Base-by-base conservation (phyloP, 2,888 invertebrate genomes). In the Napeogenes sylphis region DNA sequence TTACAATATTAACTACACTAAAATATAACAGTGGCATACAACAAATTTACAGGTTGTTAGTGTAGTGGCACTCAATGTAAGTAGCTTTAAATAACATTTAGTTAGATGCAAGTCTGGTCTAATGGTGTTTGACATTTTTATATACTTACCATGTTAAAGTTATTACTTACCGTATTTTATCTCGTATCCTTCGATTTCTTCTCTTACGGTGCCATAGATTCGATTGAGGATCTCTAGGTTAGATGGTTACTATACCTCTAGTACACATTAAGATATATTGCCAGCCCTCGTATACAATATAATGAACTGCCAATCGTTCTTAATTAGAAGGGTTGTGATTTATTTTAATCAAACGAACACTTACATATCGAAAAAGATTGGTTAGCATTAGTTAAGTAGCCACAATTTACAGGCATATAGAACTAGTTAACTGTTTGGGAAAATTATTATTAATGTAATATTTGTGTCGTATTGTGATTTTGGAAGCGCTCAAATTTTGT, bases 291-390 rank as follows among this genome's bases (percentile, higher is more conserved):
- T 61, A 45, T 62, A 60, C 64, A 57, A 64, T 32, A 45, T 60
- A 70, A 72, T 68, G 72, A 73, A 73, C 68, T 79, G 82, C 79
- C 75, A 75, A 73, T 68, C 69, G 61, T 72, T 69, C 68, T 68
- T 70, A 70, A 55, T 68, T 76, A 74, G 81, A 72, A 73, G 76
- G 83, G 85, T 85, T 87, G 85, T 87, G 85, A 84, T 76, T 53
- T 78, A 69, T 71, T 78, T 79, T 78, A 74, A 67, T 73, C 71
- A 73, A 74, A 71, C 69, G 71, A 77, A 80, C 78, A 73, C 74
- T 77, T 80, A 85, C 84, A 86, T 87, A 87, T 87, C 86, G 77
- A 74, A 68, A 75, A 75, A 71, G 75, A 76, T 80, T 77, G 77
- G 76, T 75, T 83, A 82, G 78, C 74, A 75, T 71, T 81, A 83